Evolutionary conservation across 2,797 vertebrate species (phyloP), one percentile per base, ranked within the genome.

Genomic region (Pseudochromis fuscus): DNA sequence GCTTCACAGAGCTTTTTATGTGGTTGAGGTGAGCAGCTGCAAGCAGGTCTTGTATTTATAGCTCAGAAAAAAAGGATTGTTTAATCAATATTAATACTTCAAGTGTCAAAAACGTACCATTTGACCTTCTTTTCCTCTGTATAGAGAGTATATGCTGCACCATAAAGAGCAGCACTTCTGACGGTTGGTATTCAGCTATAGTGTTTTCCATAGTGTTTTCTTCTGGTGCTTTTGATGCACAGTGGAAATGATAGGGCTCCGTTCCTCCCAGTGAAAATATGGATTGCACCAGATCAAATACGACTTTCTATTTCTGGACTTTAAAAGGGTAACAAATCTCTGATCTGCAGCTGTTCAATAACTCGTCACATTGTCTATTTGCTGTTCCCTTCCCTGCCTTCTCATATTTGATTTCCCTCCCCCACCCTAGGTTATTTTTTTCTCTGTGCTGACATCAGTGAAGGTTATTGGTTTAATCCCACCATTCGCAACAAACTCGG

Each of bases 281-380:
- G 51, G 77, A 79, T 76, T 66, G 30, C 30, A 37, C 12, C 11
- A 48, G 35, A 67, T 86, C 71, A 78, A 72, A 81, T 30, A 37
- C 35, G 68, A 15, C 42, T 30, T 25, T 67, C 64, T 81, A 73
- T 86, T 79, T 74, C 56, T 76, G 50, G 65, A 72, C 58, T 72
- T 64, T 73, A 57, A 81, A 79, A 61, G 38, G 61, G 79, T 35
- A 77, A 64, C 79, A 87, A 67, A 83, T 84, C 70, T 84, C 61
- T 21, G 7, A 66, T 55, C 37, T 45, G 7, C 53, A 67, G 64
- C 31, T 5, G n/a, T 30, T 86, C 76, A 64, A 59, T 84, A 79
- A 65, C 81, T 63, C 69, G 55, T 72, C 75, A 79, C 46, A 19
- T 49, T 72, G 60, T 72, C 19, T 69, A 53, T 76, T 79, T 56